A percentile compares a stretch with the other conserved stretches of the same genome.
These are phyloP conservation scores for Danionella dracula DNA, from an alignment of 2,797 vertebrate species.

Conservation along the genomic window DNA sequence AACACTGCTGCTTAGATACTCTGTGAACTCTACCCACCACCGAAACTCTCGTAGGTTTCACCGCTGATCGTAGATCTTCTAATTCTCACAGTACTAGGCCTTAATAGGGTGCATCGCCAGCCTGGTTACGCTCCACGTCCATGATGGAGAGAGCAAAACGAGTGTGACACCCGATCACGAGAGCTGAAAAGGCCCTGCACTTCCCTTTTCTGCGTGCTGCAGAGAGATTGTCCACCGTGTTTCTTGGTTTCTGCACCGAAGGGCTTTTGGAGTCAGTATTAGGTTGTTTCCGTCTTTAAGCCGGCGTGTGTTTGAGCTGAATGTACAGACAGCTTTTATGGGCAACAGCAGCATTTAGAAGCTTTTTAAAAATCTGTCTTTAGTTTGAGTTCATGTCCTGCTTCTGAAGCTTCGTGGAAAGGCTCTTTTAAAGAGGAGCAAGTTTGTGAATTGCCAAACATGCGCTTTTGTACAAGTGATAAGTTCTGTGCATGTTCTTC, in stretches of 20 bases:
- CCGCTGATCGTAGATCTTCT: constrained; percentile 19
- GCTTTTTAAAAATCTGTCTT: constrained; percentile 45
- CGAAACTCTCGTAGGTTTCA: constrained; percentile 39
- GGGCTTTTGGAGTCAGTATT: constrained; percentile 51
- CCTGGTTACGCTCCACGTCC: not conserved
- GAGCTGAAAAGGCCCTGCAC: too few relatives aligned
- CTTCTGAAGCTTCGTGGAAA: constrained; percentile 10
- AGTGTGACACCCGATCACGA: too few relatives aligned
- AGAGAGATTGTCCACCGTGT: not conserved
- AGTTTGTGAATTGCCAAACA: constrained; percentile 43
- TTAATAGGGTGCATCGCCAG: constrained; percentile 43
- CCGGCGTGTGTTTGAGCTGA: constrained; percentile 54
- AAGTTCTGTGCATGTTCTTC: constrained; percentile 56
- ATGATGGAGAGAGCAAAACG: too few relatives aligned
- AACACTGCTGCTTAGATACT: constrained; percentile 64
- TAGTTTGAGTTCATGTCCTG: constrained; percentile 13
- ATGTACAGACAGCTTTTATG: constrained; percentile 51
- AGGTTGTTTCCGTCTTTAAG: constrained; percentile 34
- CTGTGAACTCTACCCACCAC: constrained; percentile 48
- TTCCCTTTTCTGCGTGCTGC: not conserved
- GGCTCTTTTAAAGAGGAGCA: constrained; percentile 22
- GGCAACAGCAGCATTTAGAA: constrained; percentile 51
- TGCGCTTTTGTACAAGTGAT: constrained; percentile 54
- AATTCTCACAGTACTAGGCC: constrained; percentile 40
- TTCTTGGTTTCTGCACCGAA: not conserved